These are phyloP conservation scores for Hemibagrus wyckioides DNA, from an alignment of 2,113 vertebrate genomes.

Conservation along the genomic window DNA sequence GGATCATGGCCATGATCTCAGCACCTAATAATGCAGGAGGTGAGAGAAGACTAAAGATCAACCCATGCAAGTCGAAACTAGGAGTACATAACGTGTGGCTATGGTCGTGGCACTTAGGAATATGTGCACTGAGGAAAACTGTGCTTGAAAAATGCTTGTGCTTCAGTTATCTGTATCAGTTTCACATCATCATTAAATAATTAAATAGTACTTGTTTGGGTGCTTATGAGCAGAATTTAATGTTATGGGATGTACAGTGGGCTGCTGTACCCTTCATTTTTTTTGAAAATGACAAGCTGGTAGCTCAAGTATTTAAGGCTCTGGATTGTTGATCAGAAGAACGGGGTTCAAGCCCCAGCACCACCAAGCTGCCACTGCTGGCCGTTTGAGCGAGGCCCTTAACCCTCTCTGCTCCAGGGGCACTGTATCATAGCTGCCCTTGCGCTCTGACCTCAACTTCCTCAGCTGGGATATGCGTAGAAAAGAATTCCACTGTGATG, in stretches of 20 bases:
- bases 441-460: no score
- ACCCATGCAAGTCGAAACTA: neutral
- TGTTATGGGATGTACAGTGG: neutral
- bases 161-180: neutral
- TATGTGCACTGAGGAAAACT: neutral
- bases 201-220: neutral
- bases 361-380: no score
- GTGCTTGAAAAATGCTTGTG: no score
- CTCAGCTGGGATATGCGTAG: no score
- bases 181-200: neutral
- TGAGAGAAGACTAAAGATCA: slow-evolving; percentile 47
- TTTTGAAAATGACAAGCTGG: neutral
- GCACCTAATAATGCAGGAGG: slow-evolving; percentile 69
- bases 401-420: no score
- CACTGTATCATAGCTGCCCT: no score
- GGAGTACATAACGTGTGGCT: neutral
- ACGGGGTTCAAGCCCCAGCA: no score
- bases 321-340: no score
- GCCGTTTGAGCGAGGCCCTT: no score
- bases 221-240: neutral
- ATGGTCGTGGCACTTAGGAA: neutral
- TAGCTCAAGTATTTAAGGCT: no score
- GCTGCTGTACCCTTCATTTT: neutral
- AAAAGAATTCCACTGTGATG: no score
- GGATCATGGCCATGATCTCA: slow-evolving; percentile 72